phyloP scores from a whole-genome alignment of 2,113 vertebrate species.

The Okapia johnstoni region DNA sequence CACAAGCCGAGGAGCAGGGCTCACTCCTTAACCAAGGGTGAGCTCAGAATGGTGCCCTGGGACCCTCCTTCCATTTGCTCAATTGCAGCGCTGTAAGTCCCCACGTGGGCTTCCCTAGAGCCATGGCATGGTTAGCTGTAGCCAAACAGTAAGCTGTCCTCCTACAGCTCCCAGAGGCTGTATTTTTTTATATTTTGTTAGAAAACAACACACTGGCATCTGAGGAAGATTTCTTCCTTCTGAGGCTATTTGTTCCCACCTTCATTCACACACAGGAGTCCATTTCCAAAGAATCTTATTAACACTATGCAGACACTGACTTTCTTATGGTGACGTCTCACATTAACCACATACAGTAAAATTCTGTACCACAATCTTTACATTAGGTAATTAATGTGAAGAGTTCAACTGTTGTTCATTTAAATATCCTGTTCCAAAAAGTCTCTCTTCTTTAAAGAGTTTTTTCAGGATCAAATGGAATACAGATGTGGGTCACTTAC shows the following conservation, averaged over 20 bases:
- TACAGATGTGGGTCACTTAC: not conserved
- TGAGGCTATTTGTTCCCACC: not conserved
- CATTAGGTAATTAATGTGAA: slow-evolving; percentile 28
- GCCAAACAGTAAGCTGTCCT: not conserved
- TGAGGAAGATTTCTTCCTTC: not conserved
- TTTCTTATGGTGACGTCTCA: not conserved
- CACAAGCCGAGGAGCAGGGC: not conserved
- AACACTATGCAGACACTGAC: not conserved
- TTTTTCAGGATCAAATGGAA: slow-evolving; percentile 39
- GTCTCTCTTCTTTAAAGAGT: slow-evolving; percentile 13
- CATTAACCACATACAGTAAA: not conserved
- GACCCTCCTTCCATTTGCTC: not conserved
- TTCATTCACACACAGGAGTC: not conserved
- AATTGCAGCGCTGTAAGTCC: not conserved
- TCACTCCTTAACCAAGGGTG: not conserved
- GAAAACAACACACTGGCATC: slow-evolving; percentile 11
- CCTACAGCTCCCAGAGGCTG: not conserved
- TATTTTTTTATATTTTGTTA: slow-evolving; percentile 5
- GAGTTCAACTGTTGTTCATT: slow-evolving; percentile 10
- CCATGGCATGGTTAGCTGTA: not conserved
- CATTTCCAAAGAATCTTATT: not conserved
- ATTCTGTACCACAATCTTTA: not conserved
- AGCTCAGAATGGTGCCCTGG: not conserved
- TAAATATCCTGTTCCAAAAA: not conserved
- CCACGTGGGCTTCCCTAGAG: not conserved